phyloP scores from a whole-genome alignment of 2,888 invertebrate genomes.

The Ditylenchus weischeri region DNA sequence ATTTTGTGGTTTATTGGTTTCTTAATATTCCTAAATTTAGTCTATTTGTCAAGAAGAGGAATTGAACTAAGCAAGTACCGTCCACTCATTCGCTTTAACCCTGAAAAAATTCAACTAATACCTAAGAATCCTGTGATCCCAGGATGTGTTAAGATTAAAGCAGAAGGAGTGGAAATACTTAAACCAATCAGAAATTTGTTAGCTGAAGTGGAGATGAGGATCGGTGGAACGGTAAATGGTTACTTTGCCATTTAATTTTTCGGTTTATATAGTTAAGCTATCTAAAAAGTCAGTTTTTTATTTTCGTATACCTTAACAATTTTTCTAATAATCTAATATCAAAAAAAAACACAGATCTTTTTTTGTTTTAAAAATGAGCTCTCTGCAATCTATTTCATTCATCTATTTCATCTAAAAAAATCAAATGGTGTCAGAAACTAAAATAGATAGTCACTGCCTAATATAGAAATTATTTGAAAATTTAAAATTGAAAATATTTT shows the following conservation, averaged over 20 bases:
- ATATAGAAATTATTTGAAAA: no score
- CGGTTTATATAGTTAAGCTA: no score
- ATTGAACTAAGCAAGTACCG: constrained; percentile 56
- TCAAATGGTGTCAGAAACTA: no score
- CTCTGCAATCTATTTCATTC: no score
- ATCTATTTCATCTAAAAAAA: no score
- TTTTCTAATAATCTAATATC: no score
- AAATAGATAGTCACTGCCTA: no score
- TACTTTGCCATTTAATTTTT: no score
- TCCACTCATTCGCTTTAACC: constrained; percentile 56
- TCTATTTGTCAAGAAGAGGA: constrained; percentile 53
- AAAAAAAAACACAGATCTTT: no score
- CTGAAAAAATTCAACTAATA: constrained; percentile 56
- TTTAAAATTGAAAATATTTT: no score
- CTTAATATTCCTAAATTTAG: constrained; percentile 36
- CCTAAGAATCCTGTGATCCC: constrained; percentile 58
- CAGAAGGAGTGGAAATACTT: constrained; percentile 50
- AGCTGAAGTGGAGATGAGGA: constrained; percentile 58
- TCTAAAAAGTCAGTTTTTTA: neutral
- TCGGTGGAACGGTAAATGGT: constrained; percentile 40
- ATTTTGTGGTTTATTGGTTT: constrained; percentile 17
- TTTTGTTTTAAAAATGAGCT: no score
- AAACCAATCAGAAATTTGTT: constrained; percentile 52
- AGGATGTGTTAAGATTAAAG: constrained; percentile 58
- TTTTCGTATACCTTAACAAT: no score